Percentiles rank a stretch among this genome's conserved stretches.
Conservation (phyloP, 2,797 vertebrate species). For the Cryptoblepharus egeriae region DNA sequence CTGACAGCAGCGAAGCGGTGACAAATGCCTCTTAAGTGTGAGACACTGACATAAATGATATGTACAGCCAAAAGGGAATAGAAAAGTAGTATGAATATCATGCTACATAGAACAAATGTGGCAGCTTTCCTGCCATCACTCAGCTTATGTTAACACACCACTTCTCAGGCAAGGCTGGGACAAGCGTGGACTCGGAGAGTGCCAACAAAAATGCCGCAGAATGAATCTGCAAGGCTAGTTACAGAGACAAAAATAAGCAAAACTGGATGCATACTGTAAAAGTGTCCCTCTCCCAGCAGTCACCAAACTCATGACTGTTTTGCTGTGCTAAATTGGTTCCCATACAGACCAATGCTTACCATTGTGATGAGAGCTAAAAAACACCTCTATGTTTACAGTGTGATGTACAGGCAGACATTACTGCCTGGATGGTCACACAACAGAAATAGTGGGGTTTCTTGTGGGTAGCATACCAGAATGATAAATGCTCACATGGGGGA, state of each 20-base stretch:
- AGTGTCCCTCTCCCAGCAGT: too few relatives aligned
- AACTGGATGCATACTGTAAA: not conserved
- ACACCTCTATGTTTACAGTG: too few relatives aligned
- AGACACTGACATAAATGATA: constrained; percentile 13
- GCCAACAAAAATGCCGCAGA: constrained; percentile 7
- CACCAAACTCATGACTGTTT: too few relatives aligned
- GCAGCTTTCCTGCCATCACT: not conserved
- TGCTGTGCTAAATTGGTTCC: too few relatives aligned
- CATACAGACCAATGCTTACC: too few relatives aligned
- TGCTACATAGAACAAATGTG: constrained; percentile 4
- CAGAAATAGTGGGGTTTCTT: too few relatives aligned
- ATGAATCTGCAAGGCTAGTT: not conserved
- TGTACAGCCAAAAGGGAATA: constrained; percentile 16
- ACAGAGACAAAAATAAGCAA: not conserved
- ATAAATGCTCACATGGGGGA: too few relatives aligned
- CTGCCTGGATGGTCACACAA: too few relatives aligned
- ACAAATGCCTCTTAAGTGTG: constrained; percentile 28
- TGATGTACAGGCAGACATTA: too few relatives aligned
- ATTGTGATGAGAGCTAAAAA: too few relatives aligned
- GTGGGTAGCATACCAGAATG: too few relatives aligned
- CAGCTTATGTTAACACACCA: not conserved
- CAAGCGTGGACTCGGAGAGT: constrained; percentile 8
- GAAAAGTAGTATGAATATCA: not conserved
- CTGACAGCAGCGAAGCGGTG: constrained; percentile 15
- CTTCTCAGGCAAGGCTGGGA: not conserved